Evolutionary conservation across 2,888 invertebrate genomes (phyloP).

Genomic region (Drosophila cognata): DNA sequence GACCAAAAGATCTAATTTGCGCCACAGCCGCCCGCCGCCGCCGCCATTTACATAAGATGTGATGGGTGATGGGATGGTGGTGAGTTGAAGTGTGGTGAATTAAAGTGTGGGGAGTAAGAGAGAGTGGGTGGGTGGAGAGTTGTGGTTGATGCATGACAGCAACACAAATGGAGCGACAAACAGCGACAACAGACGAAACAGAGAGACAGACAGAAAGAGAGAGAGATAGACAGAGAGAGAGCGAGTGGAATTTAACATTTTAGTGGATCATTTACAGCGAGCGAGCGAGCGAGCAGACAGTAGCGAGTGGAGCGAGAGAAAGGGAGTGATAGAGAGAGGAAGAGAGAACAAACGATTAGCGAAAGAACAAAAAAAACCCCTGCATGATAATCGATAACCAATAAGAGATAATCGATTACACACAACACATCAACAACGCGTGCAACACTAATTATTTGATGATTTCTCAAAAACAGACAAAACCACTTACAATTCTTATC

Average conservation of each 20-base stretch:
- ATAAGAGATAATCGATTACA: conserved; percentile 30
- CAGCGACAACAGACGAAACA: conserved; percentile 48
- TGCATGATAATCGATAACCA: conserved; percentile 17
- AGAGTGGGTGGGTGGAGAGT: conserved; percentile 10
- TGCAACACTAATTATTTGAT: conserved; percentile 72
- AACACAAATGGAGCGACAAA: conserved; percentile 56
- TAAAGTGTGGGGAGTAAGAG: conserved; percentile 23
- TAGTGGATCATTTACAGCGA: conserved; percentile 36
- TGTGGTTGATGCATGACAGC: conserved; percentile 49
- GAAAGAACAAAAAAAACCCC: conserved; percentile 34
- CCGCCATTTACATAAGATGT: conserved; percentile 36
- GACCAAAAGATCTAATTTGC: conserved; percentile 83
- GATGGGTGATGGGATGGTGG: conserved; percentile 7
- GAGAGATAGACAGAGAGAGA: conserved; percentile 32
- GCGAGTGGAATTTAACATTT: conserved; percentile 30
- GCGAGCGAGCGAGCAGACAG: conserved; percentile 63
- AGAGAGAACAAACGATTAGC: conserved; percentile 74
- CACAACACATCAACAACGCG: conserved; percentile 76
- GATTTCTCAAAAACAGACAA: conserved; percentile 50
- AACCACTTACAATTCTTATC: conserved; percentile 85
- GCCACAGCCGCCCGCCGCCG: conserved; percentile 77
- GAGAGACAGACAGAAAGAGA: conserved; percentile 38
- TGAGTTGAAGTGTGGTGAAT: conserved; percentile 12
- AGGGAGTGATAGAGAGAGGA: conserved; percentile 52
- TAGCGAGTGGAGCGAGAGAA: conserved; percentile 49